A percentile compares a stretch with the other conserved stretches of the same genome.
Evolutionary conservation across 2,797 vertebrate genomes (phyloP).

Genomic region (Adrianichthys oophorus): DNA sequence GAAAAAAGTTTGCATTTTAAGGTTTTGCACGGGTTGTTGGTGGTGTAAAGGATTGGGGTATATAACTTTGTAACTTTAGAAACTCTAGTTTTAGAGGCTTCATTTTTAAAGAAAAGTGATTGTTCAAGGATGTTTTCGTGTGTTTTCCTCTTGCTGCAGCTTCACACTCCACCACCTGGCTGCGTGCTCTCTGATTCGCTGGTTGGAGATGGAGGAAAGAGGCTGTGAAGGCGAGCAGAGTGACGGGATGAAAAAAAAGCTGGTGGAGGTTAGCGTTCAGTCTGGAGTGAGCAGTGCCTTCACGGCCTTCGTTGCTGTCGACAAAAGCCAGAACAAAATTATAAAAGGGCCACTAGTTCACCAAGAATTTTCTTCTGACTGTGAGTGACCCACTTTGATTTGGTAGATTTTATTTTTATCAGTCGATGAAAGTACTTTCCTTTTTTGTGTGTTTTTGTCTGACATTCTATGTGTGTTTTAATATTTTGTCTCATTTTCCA

Average conservation of each 20-base stretch:
- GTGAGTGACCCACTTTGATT: conserved; percentile 39
- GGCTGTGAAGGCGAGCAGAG: neutral
- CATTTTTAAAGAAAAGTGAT: no score
- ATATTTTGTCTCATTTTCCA: no score
- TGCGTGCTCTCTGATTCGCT: conserved; percentile 73
- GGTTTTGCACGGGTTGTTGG: no score
- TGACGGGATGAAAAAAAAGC: conserved; percentile 48
- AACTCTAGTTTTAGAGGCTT: no score
- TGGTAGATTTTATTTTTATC: neutral
- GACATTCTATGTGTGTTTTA: no score
- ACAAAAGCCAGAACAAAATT: conserved; percentile 50
- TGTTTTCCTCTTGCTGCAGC: conserved; percentile 44
- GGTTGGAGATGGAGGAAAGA: conserved; percentile 61
- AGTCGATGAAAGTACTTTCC: neutral
- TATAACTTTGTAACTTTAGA: no score
- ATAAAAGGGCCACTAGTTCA: conserved; percentile 65
- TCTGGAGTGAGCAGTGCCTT: conserved; percentile 80
- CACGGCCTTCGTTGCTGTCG: conserved; percentile 79
- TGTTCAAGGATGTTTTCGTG: no score
- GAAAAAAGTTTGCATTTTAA: no score
- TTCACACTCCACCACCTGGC: conserved; percentile 77
- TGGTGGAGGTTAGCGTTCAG: conserved; percentile 76
- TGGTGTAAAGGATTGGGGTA: no score
- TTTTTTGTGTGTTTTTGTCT: neutral
- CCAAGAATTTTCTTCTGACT: conserved; percentile 41